Conservation (phyloP, 2,888 invertebrate species). For the Orthosia cruda region DNA sequence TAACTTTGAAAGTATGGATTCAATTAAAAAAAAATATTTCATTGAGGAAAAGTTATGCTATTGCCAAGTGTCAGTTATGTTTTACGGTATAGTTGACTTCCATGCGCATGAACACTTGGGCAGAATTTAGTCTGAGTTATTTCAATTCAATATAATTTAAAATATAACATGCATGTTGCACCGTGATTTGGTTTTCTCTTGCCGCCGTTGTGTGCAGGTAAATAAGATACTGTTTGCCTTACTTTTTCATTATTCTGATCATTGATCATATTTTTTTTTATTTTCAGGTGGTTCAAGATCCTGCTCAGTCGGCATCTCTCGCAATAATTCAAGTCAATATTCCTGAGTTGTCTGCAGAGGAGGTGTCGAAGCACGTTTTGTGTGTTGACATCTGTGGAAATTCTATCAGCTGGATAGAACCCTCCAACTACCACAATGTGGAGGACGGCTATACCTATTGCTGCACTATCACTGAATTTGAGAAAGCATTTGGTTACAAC, state of each 20-base stretch:
- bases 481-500: constrained; percentile 68
- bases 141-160: too few species aligned
- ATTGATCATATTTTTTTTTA: background rate
- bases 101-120: too few species aligned
- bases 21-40: too few species aligned
- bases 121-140: too few species aligned
- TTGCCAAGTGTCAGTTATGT: too few species aligned
- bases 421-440: constrained; percentile 72
- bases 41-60: too few species aligned
- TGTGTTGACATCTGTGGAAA: constrained; percentile 77
- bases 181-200: too few species aligned
- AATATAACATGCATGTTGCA: too few species aligned
- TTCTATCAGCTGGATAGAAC: constrained; percentile 75
- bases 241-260: background rate
- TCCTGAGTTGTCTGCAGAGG: constrained; percentile 71
- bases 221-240: too few species aligned
- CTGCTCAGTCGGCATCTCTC: constrained; percentile 68
- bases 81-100: too few species aligned
- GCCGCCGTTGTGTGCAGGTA: too few species aligned
- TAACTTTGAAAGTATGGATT: too few species aligned
- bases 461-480: constrained; percentile 76
- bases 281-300: constrained; percentile 80
- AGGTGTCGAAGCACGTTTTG: constrained; percentile 64
- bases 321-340: constrained; percentile 82
- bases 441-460: constrained; percentile 78